Percentiles rank a stretch among this genome's conserved stretches.
phyloP scores from a whole-genome alignment of 2,797 vertebrate genomes.

The Enteromius treurensis region DNA sequence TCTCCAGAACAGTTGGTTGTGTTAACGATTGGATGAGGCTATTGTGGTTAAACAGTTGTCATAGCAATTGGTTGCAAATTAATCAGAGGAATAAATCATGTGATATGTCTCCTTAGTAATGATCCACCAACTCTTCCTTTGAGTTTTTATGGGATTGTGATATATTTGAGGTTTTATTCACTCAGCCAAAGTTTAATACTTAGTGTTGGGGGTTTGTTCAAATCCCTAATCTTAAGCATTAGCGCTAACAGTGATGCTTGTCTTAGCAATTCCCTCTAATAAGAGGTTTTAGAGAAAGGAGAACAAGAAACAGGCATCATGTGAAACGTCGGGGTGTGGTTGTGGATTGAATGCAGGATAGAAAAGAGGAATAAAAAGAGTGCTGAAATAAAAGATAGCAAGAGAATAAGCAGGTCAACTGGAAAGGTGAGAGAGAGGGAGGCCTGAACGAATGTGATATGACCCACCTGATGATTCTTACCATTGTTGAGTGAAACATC shows the following conservation, averaged over 20 bases:
- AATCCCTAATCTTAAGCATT: background rate
- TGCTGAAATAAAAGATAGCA: slow-evolving; percentile 35
- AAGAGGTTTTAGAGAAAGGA: background rate
- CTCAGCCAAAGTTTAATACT: background rate
- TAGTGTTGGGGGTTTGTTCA: background rate
- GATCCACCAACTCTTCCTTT: background rate
- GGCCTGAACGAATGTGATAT: background rate
- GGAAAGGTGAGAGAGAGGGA: slow-evolving; percentile 10
- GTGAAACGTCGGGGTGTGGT: slow-evolving; percentile 19
- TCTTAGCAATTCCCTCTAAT: slow-evolving; percentile 3
- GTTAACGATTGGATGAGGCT: background rate
- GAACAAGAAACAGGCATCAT: slow-evolving; percentile 1
- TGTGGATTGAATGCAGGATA: slow-evolving; percentile 3
- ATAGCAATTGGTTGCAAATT: slow-evolving; percentile 11
- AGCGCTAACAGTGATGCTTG: background rate
- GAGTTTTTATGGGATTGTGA: background rate
- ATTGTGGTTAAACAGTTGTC: slow-evolving; percentile 30
- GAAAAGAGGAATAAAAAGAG: slow-evolving; percentile 33
- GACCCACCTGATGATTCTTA: slow-evolving; percentile 84
- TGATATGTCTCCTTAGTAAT: background rate
- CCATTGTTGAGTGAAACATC: slow-evolving; percentile 88
- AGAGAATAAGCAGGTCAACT: slow-evolving; percentile 4
- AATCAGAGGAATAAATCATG: slow-evolving; percentile 14
- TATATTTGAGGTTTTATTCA: background rate
- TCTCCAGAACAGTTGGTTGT: slow-evolving; percentile 14